phyloP scores from a whole-genome alignment of 1,140 invertebrate genomes.

The Muscidifurax raptorellus region DNA sequence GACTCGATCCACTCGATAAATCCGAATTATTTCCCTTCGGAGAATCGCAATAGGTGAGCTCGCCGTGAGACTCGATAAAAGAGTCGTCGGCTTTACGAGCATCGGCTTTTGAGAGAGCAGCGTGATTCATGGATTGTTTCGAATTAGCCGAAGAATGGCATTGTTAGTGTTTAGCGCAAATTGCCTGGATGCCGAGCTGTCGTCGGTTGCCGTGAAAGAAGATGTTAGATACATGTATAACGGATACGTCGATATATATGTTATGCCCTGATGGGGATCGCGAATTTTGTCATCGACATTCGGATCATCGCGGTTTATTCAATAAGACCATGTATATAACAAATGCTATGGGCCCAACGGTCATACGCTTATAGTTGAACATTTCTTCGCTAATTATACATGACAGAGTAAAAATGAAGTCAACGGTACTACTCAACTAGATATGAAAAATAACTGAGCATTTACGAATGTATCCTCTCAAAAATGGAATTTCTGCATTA shows the following conservation, averaged over 20 bases:
- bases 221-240: neutral
- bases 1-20: constrained; percentile 65
- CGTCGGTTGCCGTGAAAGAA: neutral
- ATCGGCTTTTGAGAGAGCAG: neutral
- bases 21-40: constrained; percentile 67
- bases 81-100: constrained; percentile 31
- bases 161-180: constrained; percentile 16
- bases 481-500: too few species aligned
- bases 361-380: too few species aligned
- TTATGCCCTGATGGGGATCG: too few species aligned
- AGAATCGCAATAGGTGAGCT: constrained; percentile 26
- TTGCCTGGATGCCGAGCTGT: neutral
- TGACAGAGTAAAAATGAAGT: too few species aligned
- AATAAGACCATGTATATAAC: too few species aligned
- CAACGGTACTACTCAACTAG: too few species aligned
- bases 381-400: too few species aligned
- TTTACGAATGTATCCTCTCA: too few species aligned
- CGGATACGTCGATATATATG: neutral
- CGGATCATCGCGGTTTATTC: too few species aligned
- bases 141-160: constrained; percentile 25
- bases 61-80: neutral
- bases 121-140: constrained; percentile 41
- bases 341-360: too few species aligned
- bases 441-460: too few species aligned
- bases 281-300: too few species aligned